Conservation (phyloP, 2,797 vertebrate species). For the Alfaro cultratus region DNA sequence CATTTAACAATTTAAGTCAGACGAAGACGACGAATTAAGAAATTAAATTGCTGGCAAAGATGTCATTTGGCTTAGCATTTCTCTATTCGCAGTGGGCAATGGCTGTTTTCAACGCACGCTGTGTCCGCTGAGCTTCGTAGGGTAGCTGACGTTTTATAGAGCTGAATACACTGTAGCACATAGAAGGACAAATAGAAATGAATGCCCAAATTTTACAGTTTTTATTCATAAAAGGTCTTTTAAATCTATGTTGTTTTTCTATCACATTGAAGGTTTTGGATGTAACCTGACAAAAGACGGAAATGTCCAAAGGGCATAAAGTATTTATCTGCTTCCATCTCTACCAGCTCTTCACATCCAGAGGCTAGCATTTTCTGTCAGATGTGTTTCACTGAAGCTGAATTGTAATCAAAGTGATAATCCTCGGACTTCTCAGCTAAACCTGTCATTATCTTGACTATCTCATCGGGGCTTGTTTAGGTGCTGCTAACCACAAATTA, state of each 20-base stretch:
- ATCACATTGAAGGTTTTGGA: background rate
- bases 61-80: too few relatives aligned
- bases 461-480: background rate
- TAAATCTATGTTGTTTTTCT: background rate
- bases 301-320: background rate
- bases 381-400: background rate
- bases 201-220: background rate
- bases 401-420: background rate
- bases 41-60: too few relatives aligned
- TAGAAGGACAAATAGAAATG: background rate
- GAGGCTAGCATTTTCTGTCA: background rate
- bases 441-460: background rate
- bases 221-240: background rate
- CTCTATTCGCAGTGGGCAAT: too few relatives aligned
- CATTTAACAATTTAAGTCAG: too few relatives aligned
- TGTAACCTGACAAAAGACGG: background rate
- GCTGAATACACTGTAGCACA: too few relatives aligned
- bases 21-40: too few relatives aligned
- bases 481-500: background rate
- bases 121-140: too few relatives aligned
- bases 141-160: too few relatives aligned
- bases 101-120: too few relatives aligned
- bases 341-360: background rate
- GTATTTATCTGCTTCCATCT: background rate
- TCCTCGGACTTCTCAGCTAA: background rate